A percentile compares a stretch with the other conserved stretches of the same genome.
These are phyloP conservation scores for Falco punctatus DNA, from an alignment of 2,113 vertebrate species.

Conservation along the genomic window DNA sequence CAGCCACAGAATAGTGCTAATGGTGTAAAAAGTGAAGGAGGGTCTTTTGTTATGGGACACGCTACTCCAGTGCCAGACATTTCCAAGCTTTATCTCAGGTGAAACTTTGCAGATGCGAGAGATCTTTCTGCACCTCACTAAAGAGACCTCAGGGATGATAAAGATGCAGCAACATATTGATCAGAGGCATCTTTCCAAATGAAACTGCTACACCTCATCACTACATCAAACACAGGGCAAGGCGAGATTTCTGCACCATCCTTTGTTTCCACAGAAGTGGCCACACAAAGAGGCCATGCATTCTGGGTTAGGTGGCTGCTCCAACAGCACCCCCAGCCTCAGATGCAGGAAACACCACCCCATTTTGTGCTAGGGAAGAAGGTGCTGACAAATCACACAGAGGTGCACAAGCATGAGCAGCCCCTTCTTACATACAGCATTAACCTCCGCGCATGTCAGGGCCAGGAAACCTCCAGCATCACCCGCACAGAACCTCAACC, in stretches of 20 bases:
- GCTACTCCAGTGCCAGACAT: not conserved
- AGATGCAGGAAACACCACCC: not conserved
- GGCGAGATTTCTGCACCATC: not conserved
- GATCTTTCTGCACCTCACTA: not conserved
- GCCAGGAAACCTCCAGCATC: not conserved
- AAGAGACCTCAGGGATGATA: not conserved
- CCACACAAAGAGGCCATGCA: accelerated
- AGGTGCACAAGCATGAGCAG: accelerated
- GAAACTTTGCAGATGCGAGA: not conserved
- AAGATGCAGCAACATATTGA: not conserved
- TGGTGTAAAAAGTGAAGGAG: not conserved
- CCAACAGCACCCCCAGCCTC: not conserved
- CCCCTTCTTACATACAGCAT: not conserved
- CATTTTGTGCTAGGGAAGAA: not conserved
- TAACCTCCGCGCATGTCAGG: not conserved
- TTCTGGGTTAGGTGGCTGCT: not conserved
- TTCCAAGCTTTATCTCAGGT: not conserved
- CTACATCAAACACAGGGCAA: not conserved
- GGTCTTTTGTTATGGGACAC: not conserved
- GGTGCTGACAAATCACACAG: not conserved
- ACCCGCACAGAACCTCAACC: accelerated
- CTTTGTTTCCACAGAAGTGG: not conserved
- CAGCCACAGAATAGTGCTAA: not conserved
- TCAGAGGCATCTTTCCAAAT: not conserved
- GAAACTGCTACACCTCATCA: not conserved